These are phyloP conservation scores for Malacoctenus gilli DNA, from an alignment of 2,797 vertebrate species.

Conservation along the genomic window DNA sequence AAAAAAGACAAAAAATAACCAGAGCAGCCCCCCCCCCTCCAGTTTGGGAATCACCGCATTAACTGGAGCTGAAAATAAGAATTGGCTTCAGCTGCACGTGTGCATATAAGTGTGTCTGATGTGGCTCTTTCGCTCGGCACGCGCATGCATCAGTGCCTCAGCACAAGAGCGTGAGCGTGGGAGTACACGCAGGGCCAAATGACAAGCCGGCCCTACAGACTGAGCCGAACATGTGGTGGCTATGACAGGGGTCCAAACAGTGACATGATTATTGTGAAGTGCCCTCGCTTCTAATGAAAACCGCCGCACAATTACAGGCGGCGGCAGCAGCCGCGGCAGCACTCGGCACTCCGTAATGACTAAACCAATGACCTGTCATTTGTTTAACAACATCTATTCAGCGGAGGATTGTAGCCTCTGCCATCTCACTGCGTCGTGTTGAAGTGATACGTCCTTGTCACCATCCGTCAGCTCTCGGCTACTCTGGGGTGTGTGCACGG, in stretches of 20 bases:
- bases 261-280: constrained; percentile 63
- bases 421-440: constrained; percentile 35
- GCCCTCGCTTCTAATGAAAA: constrained; percentile 63
- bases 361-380: constrained; percentile 63
- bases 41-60: background rate
- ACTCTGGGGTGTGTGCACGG: constrained; percentile 11
- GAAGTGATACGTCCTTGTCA: constrained; percentile 48
- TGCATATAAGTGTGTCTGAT: background rate
- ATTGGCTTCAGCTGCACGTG: background rate
- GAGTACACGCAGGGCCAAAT: constrained; percentile 32
- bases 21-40: no score
- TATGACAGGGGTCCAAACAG: constrained; percentile 70
- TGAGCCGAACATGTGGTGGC: constrained; percentile 53
- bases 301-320: constrained; percentile 54
- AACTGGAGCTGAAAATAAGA: background rate
- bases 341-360: constrained; percentile 49
- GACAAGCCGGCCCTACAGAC: constrained; percentile 53
- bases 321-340: constrained; percentile 1
- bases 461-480: constrained; percentile 52
- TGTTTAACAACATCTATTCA: constrained; percentile 55
- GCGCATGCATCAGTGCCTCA: background rate
- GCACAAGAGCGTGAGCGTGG: constrained; percentile 4
- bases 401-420: constrained; percentile 28
- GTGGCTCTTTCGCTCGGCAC: constrained; percentile 6
- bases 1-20: no score